phyloP scores from a whole-genome alignment of 64 coral and sea anemone species.

The Acropora tenuis region DNA sequence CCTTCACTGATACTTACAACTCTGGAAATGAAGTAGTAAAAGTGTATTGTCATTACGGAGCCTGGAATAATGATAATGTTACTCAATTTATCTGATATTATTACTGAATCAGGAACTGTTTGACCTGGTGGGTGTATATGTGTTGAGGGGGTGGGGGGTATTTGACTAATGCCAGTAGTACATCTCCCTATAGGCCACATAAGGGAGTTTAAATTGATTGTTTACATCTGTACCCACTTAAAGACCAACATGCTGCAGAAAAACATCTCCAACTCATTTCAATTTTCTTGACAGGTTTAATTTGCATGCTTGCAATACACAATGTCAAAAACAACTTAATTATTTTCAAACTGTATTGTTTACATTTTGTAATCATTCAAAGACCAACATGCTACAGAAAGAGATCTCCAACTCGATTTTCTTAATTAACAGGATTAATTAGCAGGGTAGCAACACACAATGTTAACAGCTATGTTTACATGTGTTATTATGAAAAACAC shows the following conservation, averaged over 20 bases:
- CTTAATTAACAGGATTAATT: neutral
- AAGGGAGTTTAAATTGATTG: slow-evolving; percentile 45
- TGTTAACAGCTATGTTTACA: no score
- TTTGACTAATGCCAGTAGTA: slow-evolving; percentile 43
- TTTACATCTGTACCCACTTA: slow-evolving; percentile 36
- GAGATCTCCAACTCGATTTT: neutral
- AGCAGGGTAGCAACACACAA: neutral
- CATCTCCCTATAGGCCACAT: slow-evolving; percentile 59
- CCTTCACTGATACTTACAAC: slow-evolving; percentile 53
- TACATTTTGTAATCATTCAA: slow-evolving; percentile 30
- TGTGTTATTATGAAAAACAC: neutral
- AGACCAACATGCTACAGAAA: neutral
- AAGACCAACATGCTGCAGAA: slow-evolving; percentile 41
- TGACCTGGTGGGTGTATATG: slow-evolving; percentile 2
- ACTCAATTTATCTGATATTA: slow-evolving; percentile 54
- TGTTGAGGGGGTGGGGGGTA: slow-evolving; percentile 3
- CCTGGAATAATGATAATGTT: slow-evolving; percentile 59
- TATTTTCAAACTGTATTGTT: slow-evolving; percentile 14
- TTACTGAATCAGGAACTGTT: slow-evolving; percentile 21
- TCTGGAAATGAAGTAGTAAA: slow-evolving; percentile 56
- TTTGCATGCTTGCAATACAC: neutral
- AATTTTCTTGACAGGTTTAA: slow-evolving; percentile 26
- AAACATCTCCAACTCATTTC: slow-evolving; percentile 25
- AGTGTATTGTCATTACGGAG: slow-evolving; percentile 64
- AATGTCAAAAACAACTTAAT: neutral